Evolutionary conservation across 1,140 invertebrate genomes (phyloP).

Genomic region (Halictus rubicundus): DNA sequence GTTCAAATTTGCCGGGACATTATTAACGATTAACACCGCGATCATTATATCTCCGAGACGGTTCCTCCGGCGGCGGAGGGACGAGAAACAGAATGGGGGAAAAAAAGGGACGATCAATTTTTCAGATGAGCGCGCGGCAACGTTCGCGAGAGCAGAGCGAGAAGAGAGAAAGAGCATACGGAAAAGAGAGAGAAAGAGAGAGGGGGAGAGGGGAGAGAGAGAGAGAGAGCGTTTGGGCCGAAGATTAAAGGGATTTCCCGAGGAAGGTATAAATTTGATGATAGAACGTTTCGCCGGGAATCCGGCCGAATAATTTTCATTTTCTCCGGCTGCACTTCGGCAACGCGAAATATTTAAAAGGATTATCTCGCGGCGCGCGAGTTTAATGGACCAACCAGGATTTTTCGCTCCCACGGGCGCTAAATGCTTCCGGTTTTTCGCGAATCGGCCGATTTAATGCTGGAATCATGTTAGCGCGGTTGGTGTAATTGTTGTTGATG

Average conservation of each 20-base stretch:
- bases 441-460: no score
- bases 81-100: not conserved
- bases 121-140: not conserved
- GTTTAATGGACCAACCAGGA: slow-evolving; percentile 15
- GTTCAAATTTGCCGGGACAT: slow-evolving; percentile 1
- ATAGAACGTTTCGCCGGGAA: slow-evolving; percentile 31
- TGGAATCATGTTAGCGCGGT: no score
- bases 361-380: slow-evolving; percentile 7
- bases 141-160: no score
- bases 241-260: slow-evolving; percentile 20
- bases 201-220: not conserved
- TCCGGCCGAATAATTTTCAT: slow-evolving; percentile 29
- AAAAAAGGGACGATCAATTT: slow-evolving; percentile 15
- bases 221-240: not conserved
- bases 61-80: not conserved
- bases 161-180: no score
- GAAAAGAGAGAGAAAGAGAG: no score
- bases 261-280: slow-evolving; percentile 21
- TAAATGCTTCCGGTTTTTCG: no score
- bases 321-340: not conserved
- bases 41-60: not conserved
- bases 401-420: not conserved
- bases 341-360: slow-evolving; percentile 30
- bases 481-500: no score
- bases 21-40: slow-evolving; percentile 9